Percentiles rank a stretch among this genome's conserved stretches.
These are phyloP conservation scores for Nycticebus coucang DNA, from an alignment of 2,113 vertebrate species.

Conservation along the genomic window DNA sequence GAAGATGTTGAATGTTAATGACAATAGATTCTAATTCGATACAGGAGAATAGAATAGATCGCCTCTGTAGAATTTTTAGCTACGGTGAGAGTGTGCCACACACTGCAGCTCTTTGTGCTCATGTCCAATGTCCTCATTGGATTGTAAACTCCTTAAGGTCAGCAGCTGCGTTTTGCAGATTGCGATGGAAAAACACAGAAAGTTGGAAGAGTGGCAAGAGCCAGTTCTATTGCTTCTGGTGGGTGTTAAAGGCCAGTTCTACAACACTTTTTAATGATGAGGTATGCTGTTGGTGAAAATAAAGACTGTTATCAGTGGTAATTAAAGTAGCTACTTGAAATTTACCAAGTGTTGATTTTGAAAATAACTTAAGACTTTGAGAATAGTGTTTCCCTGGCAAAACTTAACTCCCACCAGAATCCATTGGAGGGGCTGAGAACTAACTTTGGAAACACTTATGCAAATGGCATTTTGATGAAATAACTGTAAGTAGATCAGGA, in stretches of 20 bases:
- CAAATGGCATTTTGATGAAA: constrained; percentile 74
- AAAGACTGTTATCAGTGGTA: neutral
- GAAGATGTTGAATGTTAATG: neutral
- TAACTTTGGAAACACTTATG: constrained; percentile 67
- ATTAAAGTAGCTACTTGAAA: constrained; percentile 57
- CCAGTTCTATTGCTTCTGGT: neutral
- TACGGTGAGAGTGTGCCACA: neutral
- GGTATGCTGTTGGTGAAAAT: neutral
- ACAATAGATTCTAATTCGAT: neutral
- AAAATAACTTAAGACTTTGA: constrained; percentile 52
- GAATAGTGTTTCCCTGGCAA: constrained; percentile 52
- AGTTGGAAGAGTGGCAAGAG: neutral
- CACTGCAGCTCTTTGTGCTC: neutral
- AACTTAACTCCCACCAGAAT: constrained; percentile 49
- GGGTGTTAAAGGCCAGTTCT: neutral
- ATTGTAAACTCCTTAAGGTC: neutral
- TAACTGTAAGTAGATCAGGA: constrained; percentile 64
- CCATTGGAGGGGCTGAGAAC: constrained; percentile 28
- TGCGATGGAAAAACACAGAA: neutral
- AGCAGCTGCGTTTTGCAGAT: neutral
- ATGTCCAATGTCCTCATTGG: neutral
- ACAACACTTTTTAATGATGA: neutral
- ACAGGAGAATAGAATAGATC: neutral
- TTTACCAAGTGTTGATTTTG: constrained; percentile 47
- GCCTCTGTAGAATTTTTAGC: neutral